Percentiles rank a stretch among this genome's conserved stretches.
Conservation (phyloP, 2,888 invertebrate species). For the Kryphioiulus occultus region DNA sequence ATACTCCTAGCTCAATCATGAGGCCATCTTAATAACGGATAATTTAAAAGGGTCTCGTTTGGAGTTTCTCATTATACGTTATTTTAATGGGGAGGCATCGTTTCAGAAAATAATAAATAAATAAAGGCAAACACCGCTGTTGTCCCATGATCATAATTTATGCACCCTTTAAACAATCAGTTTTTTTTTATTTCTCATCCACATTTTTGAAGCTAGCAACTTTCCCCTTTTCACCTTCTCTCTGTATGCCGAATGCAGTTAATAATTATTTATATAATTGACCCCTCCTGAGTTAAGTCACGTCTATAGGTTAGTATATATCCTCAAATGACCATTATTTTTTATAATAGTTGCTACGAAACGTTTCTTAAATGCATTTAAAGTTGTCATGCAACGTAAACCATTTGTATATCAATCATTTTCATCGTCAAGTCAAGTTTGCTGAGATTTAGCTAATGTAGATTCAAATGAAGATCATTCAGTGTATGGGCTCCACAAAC, state of each 20-base stretch:
- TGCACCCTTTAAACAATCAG: slow-evolving; percentile 15
- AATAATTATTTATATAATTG: slow-evolving; percentile 31
- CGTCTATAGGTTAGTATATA: neutral
- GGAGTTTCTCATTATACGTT: slow-evolving; percentile 17
- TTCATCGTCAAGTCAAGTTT: neutral
- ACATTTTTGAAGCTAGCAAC: neutral
- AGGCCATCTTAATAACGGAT: slow-evolving; percentile 15
- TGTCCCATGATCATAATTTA: slow-evolving; percentile 28
- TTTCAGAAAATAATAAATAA: slow-evolving; percentile 8
- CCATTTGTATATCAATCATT: neutral
- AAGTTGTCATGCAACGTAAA: neutral
- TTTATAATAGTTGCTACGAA: neutral
- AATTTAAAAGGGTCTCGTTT: slow-evolving; percentile 23
- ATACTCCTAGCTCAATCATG: slow-evolving; percentile 13
- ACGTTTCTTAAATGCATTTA: neutral
- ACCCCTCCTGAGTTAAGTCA: slow-evolving; percentile 29
- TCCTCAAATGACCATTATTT: neutral
- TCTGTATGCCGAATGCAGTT: neutral
- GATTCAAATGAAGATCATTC: no score
- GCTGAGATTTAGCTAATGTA: neutral
- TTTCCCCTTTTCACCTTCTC: slow-evolving; percentile 31
- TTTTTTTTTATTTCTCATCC: slow-evolving; percentile 26
- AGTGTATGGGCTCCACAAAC: no score
- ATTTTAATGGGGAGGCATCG: slow-evolving; percentile 14
- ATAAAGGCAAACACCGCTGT: slow-evolving; percentile 20